Evolutionary conservation across 2,113 vertebrate genomes (phyloP), one percentile per base, ranked within the genome.

Genomic region (Typhlomys cinereus): DNA sequence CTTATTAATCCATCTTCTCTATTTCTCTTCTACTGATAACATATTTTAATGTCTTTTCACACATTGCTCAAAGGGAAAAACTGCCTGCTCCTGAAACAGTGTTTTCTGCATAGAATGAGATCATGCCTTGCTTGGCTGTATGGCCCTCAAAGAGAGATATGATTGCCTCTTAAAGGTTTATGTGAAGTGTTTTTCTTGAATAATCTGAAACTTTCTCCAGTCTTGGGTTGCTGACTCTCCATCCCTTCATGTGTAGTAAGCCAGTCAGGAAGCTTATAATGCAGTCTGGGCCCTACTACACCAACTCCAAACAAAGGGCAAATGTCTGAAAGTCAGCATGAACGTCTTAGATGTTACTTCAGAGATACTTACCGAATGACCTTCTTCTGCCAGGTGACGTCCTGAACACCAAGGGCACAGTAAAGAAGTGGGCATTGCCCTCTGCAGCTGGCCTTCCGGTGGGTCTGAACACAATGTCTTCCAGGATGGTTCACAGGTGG

Each of bases 401-500:
- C 48, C 12, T 74, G 23, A 48, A 73, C 39, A 59, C 31, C 4
- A 31, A 39, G 8, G 36, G 17, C 25, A 6, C 10, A n/a, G 7
- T 34, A 36, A 52, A 50, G 10, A 61, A 52, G 18, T 31, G 20
- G 7, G 11, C 11, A 31, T 5, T 69, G 8, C 18, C 7, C 2
- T 75, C 4, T 31, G 4, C 2, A 50, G 17, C 67, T 44, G 52
- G 52, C 8, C 31, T 54, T 57, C 18, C 61, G 23, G n/a, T 9
- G 23, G 7, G 39, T 52, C 29, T 34, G 12, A 73, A 20, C 18
- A 10, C 2, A 3, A 34, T 21, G 2, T 1, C 17, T 1, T 23
- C 67, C 29, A 29, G 14, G 41, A 13, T 29, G 25, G 1, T 25
- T 34, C 4, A 7, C 3, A 0, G 0, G 12, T 9, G 1, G 20